Conservation (phyloP, 2,888 invertebrate genomes). For the Coenonympha arcania region DNA sequence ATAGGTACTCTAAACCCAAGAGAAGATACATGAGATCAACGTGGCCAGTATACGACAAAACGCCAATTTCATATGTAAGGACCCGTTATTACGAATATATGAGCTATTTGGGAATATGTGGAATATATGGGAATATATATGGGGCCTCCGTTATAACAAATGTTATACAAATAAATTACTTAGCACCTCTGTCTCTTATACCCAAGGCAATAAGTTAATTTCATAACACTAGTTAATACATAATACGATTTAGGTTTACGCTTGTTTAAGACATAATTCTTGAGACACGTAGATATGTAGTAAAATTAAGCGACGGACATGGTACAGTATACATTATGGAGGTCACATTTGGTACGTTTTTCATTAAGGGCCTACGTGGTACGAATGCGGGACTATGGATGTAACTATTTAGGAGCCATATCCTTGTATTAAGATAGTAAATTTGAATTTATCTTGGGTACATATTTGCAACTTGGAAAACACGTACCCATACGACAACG, state of each 20-base stretch:
- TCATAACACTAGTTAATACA: not conserved
- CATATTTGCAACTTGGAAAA: not conserved
- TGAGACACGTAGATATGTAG: not conserved
- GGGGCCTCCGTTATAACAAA: too few relatives aligned
- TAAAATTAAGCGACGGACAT: conserved; percentile 7
- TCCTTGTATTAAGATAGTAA: not conserved
- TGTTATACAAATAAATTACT: too few relatives aligned
- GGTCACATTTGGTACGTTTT: conserved; percentile 25
- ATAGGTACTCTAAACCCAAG: too few relatives aligned
- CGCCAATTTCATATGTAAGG: too few relatives aligned
- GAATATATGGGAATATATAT: too few relatives aligned
- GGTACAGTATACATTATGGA: conserved; percentile 19
- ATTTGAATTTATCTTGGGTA: not conserved
- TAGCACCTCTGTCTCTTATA: too few relatives aligned
- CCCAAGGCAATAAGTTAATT: too few relatives aligned
- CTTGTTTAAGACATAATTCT: not conserved
- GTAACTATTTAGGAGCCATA: conserved; percentile 1
- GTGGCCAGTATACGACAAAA: too few relatives aligned
- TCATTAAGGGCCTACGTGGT: conserved; percentile 29
- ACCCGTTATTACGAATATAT: too few relatives aligned
- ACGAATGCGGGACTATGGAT: conserved; percentile 12
- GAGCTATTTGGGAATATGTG: too few relatives aligned
- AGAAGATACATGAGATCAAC: too few relatives aligned
- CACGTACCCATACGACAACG: not conserved
- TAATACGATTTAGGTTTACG: not conserved